These are phyloP conservation scores for Protonibea diacanthus DNA, from an alignment of 2,797 vertebrate genomes.

Conservation along the genomic window DNA sequence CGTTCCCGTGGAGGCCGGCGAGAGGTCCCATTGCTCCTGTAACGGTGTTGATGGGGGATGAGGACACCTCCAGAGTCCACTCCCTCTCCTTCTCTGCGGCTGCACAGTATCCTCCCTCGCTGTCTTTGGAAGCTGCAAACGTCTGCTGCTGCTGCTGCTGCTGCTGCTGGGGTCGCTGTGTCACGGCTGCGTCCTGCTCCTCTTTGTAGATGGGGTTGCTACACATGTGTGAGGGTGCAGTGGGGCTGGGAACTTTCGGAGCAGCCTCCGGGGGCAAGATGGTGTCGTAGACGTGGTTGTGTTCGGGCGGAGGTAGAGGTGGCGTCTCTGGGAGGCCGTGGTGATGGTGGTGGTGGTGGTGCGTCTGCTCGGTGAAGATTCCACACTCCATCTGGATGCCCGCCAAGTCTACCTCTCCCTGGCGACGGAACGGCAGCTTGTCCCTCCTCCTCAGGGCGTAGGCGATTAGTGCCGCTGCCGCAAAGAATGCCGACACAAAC, in stretches of 20 bases:
- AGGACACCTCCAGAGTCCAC: slow-evolving; percentile 92
- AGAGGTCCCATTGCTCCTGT: slow-evolving; percentile 86
- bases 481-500: slow-evolving; percentile 94
- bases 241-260: slow-evolving; percentile 30
- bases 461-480: slow-evolving; percentile 93
- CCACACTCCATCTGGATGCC: slow-evolving; percentile 95
- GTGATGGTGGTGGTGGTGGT: slow-evolving; percentile 78
- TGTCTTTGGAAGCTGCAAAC: slow-evolving; percentile 79
- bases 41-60: slow-evolving; percentile 93
- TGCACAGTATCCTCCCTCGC: slow-evolving; percentile 88
- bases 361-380: slow-evolving; percentile 90
- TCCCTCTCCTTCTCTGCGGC: slow-evolving; percentile 93
- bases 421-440: slow-evolving; percentile 93
- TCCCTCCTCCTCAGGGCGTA: slow-evolving; percentile 92
- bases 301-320: slow-evolving; percentile 79
- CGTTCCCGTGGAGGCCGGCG: slow-evolving; percentile 87
- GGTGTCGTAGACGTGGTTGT: slow-evolving; percentile 94
- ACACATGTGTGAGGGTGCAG: slow-evolving; percentile 88
- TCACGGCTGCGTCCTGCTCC: slow-evolving; percentile 84
- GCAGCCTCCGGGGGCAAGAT: slow-evolving; percentile 79
- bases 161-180: slow-evolving; percentile 70
- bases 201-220: slow-evolving; percentile 94
- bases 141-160: slow-evolving; percentile 70
- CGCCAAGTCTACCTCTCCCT: slow-evolving; percentile 92
- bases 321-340: slow-evolving; percentile 88